Evolutionary conservation across 2,113 vertebrate genomes (phyloP).

Genomic region (Bufo gargarizans): DNA sequence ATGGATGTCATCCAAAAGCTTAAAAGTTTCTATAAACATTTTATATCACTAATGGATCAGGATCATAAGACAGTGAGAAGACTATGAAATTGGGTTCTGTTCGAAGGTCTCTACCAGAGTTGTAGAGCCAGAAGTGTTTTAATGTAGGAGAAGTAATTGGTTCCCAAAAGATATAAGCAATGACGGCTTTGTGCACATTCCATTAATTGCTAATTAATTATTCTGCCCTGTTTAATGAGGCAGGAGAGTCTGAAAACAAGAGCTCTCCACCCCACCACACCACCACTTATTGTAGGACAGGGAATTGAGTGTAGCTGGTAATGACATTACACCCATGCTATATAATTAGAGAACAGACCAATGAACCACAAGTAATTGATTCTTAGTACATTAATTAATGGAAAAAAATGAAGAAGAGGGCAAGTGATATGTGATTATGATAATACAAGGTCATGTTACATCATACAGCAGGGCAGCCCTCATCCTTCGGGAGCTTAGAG

Average conservation of each 20-base stretch:
- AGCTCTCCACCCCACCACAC: background rate
- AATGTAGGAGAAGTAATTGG: background rate
- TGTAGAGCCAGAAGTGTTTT: background rate
- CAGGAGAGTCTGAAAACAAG: constrained; percentile 41
- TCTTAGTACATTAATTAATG: constrained; percentile 69
- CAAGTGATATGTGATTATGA: constrained; percentile 24
- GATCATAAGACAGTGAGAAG: background rate
- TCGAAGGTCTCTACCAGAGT: background rate
- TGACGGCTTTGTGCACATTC: constrained; percentile 30
- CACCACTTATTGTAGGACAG: constrained; percentile 30
- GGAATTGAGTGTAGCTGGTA: constrained; percentile 51
- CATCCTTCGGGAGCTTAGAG: background rate
- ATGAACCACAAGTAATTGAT: constrained; percentile 66
- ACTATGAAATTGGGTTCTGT: background rate
- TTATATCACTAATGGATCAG: too few species aligned
- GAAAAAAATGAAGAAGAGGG: constrained; percentile 55
- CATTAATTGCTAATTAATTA: constrained; percentile 50
- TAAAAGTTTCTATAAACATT: too few species aligned
- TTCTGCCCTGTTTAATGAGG: constrained; percentile 43
- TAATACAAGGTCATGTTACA: constrained; percentile 9
- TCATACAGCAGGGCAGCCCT: background rate
- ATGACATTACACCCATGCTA: constrained; percentile 42
- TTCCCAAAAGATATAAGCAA: constrained; percentile 23
- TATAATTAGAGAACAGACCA: constrained; percentile 25
- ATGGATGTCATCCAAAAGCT: background rate